Base-by-base conservation (phyloP, 2,113 vertebrate species). In the Sebastes schlegelii region DNA sequence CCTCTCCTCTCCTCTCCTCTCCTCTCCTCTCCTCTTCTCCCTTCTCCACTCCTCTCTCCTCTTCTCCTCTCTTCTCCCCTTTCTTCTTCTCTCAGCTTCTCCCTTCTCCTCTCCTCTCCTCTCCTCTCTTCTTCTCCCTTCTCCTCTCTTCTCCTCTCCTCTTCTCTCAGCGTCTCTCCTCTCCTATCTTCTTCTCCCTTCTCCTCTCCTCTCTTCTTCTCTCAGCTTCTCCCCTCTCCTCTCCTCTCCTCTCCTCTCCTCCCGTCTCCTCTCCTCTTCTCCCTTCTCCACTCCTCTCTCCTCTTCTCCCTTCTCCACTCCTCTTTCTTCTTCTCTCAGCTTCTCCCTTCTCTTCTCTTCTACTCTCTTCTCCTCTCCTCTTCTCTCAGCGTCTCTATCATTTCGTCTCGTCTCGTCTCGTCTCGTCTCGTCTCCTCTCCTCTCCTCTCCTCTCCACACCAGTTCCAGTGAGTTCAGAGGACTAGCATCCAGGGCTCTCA, bases 401-500 rank as follows among this genome's bases (percentile, higher is more conserved):
- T 26, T 26, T 69, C n/a, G 51, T 60, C 57, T 71, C 49, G 23
- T 66, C 49, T 67, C 74, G 26, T 77, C 55, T 84, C 45, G 62
- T 79, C 77, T 79, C 54, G 48, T 75, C 64, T 82, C 23, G 4
- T 65, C 55, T 40, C 52, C 48, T 17, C n/a, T 8, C 19, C 17
- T 17, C 19, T 58, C 6, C 60, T 63, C 19, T 10, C n/a, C 13
- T 19, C 17, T 58, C 57, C 23, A 40, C 51, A 21, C 21, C 17
- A 40, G 14, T 23, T 58, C 49, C 23, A 40, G 54, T 63, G 57
- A 88, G 60, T 77, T 85, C 48, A 76, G 52, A 74, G 77, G 66
- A 86, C 66, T 49, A 11, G 51, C 26, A 17, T 21, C 54, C 8
- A 74, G 45, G 49, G 60, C 86, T 82, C 74, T 86, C 77, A 74